A percentile compares a stretch with the other conserved stretches of the same genome.
phyloP scores from a whole-genome alignment of 1,140 invertebrate genomes.

The Heliconius himera region DNA sequence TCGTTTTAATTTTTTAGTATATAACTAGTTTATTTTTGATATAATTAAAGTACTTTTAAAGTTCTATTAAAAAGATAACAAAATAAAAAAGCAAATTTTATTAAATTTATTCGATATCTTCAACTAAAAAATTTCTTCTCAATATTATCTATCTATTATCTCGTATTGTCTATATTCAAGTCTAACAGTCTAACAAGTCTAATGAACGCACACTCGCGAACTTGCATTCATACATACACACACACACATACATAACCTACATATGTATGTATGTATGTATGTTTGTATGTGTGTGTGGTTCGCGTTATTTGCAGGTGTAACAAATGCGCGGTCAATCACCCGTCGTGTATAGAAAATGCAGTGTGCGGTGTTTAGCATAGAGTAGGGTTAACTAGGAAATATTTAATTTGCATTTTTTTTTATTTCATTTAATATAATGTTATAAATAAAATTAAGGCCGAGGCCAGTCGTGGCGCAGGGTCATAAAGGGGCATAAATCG shows the following conservation, averaged over 20 bases:
- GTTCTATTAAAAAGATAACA: too few species aligned
- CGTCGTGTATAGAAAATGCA: conserved; percentile 30
- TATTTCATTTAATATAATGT: not conserved
- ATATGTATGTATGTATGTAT: not conserved
- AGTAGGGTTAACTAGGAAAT: not conserved
- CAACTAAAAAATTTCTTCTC: too few species aligned
- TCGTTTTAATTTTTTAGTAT: too few species aligned
- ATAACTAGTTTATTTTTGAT: too few species aligned
- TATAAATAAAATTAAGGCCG: too few species aligned
- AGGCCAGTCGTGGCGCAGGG: too few species aligned
- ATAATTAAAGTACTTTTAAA: too few species aligned
- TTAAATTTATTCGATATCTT: too few species aligned
- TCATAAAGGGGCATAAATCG: too few species aligned
- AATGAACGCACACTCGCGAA: conserved; percentile 58
- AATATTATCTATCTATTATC: too few species aligned
- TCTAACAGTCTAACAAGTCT: conserved; percentile 38
- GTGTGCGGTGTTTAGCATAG: conserved; percentile 27
- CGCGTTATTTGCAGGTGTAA: conserved; percentile 74
- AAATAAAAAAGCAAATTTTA: too few species aligned
- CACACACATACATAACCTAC: not conserved
- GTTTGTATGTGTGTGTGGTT: conserved; percentile 44
- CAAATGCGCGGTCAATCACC: conserved; percentile 68
- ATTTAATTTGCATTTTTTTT: not conserved
- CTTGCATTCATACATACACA: conserved; percentile 20
- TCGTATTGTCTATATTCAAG: not conserved